Evolutionary conservation across 2,113 vertebrate genomes (phyloP).

Genomic region (Cyprinodon brontotheroides): DNA sequence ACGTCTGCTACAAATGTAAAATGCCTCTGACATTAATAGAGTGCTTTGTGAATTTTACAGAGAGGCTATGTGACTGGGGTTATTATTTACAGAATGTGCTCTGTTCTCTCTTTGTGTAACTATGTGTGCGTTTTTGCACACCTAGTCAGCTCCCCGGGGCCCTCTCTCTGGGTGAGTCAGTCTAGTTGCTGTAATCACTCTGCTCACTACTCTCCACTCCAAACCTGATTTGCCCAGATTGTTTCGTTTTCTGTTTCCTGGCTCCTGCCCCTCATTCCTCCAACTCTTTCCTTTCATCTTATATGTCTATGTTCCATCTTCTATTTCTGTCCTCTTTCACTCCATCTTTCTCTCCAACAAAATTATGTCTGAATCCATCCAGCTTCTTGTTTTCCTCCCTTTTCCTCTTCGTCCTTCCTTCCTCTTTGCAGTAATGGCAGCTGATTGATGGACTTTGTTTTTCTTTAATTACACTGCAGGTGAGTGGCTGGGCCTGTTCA

Average conservation of each 20-base stretch:
- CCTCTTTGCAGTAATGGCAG: conserved; percentile 61
- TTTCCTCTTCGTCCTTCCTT: conserved; percentile 16
- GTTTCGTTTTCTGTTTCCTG: conserved; percentile 57
- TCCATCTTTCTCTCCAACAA: conserved; percentile 16
- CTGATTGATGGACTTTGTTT: conserved; percentile 81
- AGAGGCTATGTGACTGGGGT: conserved; percentile 38
- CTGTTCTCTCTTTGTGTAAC: conserved; percentile 11
- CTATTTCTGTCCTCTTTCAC: conserved; percentile 9
- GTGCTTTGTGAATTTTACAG: conserved; percentile 48
- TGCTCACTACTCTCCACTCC: conserved; percentile 65
- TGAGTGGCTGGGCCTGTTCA: conserved; percentile 70
- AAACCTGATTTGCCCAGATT: conserved; percentile 76
- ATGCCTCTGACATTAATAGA: conserved; percentile 50
- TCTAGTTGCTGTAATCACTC: conserved; percentile 74
- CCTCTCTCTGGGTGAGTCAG: conserved; percentile 68
- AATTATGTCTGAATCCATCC: conserved; percentile 5
- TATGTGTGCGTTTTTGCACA: conserved; percentile 24
- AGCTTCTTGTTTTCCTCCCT: background rate
- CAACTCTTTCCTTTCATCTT: conserved; percentile 18
- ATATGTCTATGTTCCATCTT: conserved; percentile 23
- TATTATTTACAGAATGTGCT: conserved; percentile 25
- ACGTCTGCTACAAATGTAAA: conserved; percentile 29
- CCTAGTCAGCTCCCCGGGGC: conserved; percentile 58
- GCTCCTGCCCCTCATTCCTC: conserved; percentile 35
- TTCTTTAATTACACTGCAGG: conserved; percentile 80